phyloP scores from a whole-genome alignment of 2,888 invertebrate genomes.

The Oxycera nigricornis region DNA sequence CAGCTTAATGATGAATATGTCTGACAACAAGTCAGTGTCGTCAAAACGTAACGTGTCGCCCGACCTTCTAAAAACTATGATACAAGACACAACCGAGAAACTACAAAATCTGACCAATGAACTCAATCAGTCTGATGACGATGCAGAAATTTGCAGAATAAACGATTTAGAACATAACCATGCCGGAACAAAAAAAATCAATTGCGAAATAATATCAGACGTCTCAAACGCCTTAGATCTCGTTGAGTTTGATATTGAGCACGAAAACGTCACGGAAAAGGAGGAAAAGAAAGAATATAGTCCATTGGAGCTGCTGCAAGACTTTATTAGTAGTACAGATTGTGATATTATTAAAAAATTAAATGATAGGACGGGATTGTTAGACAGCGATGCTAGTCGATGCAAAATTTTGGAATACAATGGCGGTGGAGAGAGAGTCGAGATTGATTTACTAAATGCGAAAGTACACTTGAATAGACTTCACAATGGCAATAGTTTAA shows the following conservation, averaged over 20 bases:
- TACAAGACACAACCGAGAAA: slow-evolving; percentile 55
- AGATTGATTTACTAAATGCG: slow-evolving; percentile 7
- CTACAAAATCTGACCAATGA: slow-evolving; percentile 56
- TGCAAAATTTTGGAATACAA: not conserved
- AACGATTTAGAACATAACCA: slow-evolving; percentile 36
- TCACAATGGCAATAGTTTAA: not conserved
- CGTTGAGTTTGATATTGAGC: not conserved
- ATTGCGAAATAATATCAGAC: not conserved
- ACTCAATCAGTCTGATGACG: slow-evolving; percentile 54
- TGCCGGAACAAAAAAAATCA: not conserved
- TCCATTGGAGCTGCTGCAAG: not conserved
- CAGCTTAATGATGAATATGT: slow-evolving; percentile 55
- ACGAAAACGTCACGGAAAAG: no score
- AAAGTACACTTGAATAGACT: not conserved
- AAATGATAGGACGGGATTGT: slow-evolving; percentile 31
- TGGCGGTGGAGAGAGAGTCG: slow-evolving; percentile 29
- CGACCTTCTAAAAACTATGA: slow-evolving; percentile 53
- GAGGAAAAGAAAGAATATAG: no score
- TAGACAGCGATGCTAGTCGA: slow-evolving; percentile 42
- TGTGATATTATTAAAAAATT: slow-evolving; percentile 38
- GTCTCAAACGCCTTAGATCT: not conserved
- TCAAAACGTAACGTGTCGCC: slow-evolving; percentile 54
- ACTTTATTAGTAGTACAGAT: slow-evolving; percentile 14
- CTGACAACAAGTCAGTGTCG: slow-evolving; percentile 57
- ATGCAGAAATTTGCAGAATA: slow-evolving; percentile 42